phyloP scores from a whole-genome alignment of 2,888 invertebrate genomes.

The Rotaria socialis region DNA sequence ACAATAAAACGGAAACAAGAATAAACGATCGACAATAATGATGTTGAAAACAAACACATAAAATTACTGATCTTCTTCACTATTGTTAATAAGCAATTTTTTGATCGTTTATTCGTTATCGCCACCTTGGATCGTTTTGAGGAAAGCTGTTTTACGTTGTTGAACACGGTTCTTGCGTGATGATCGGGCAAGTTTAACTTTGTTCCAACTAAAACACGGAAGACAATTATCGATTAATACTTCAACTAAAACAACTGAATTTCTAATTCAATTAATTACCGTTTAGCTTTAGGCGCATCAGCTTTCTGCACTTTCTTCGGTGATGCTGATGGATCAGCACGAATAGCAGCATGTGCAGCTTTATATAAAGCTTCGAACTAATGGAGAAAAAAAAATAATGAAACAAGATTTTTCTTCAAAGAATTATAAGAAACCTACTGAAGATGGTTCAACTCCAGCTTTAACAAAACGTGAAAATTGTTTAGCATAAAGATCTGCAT shows the following conservation, averaged over 20 bases:
- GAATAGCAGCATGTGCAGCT: constrained; percentile 85
- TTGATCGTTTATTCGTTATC: constrained; percentile 3
- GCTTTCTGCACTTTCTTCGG: constrained; percentile 11
- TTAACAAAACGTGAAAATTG: constrained; percentile 95
- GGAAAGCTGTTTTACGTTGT: constrained; percentile 45
- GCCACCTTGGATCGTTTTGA: constrained; percentile 32
- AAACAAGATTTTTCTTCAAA: too few species aligned
- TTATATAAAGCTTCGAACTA: constrained; percentile 77
- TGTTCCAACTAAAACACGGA: constrained; percentile 37
- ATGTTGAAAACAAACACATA: neutral
- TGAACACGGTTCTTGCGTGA: constrained; percentile 43
- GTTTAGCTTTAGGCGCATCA: constrained; percentile 32
- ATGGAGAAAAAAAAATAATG: neutral
- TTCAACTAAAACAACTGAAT: too few species aligned
- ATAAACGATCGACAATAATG: neutral
- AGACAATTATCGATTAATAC: too few species aligned
- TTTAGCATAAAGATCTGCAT: constrained; percentile 92
- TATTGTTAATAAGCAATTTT: neutral
- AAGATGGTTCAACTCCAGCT: constrained; percentile 78
- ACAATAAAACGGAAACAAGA: constrained; percentile 7
- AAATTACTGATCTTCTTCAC: constrained; percentile 18
- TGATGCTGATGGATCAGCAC: constrained; percentile 71
- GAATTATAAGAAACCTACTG: constrained; percentile 63
- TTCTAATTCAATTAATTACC: neutral
- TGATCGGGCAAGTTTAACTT: constrained; percentile 37